Percentiles rank a stretch among this genome's conserved stretches.
phyloP scores from a whole-genome alignment of 2,797 vertebrate genomes.

The Acanthornis magna region DNA sequence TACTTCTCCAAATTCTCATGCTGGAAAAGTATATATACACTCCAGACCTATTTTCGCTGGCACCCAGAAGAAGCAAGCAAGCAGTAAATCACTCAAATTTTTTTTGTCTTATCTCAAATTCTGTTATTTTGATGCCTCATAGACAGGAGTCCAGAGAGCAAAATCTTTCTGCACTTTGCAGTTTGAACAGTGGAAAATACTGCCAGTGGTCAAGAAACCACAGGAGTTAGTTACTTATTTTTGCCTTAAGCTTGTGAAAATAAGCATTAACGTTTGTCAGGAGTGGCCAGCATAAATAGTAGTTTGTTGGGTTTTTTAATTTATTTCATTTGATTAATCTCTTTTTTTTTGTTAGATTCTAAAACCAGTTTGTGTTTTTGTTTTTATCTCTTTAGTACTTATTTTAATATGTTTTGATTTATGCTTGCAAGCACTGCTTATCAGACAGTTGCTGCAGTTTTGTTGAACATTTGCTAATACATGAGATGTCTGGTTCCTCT shows the following conservation, averaged over 20 bases:
- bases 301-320: background rate
- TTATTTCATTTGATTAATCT: background rate
- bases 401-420: background rate
- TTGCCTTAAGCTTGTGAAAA: background rate
- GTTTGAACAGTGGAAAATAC: background rate
- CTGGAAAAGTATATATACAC: background rate
- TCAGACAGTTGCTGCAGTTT: background rate
- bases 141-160: background rate
- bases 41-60: background rate
- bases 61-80: background rate
- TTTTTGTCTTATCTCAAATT: background rate
- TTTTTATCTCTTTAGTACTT: background rate
- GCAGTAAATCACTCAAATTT: background rate
- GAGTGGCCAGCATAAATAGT: background rate
- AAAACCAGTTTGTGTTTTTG: background rate
- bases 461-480: background rate
- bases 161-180: background rate
- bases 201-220: background rate
- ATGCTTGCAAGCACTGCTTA: background rate
- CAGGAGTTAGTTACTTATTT: background rate
- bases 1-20: background rate
- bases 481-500: background rate
- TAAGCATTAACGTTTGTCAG: background rate
- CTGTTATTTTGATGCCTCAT: background rate
- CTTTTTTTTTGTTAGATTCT: background rate